Evolutionary conservation across 2,888 invertebrate genomes (phyloP), one percentile per base, ranked within the genome.

Genomic region (Tiphia femorata): DNA sequence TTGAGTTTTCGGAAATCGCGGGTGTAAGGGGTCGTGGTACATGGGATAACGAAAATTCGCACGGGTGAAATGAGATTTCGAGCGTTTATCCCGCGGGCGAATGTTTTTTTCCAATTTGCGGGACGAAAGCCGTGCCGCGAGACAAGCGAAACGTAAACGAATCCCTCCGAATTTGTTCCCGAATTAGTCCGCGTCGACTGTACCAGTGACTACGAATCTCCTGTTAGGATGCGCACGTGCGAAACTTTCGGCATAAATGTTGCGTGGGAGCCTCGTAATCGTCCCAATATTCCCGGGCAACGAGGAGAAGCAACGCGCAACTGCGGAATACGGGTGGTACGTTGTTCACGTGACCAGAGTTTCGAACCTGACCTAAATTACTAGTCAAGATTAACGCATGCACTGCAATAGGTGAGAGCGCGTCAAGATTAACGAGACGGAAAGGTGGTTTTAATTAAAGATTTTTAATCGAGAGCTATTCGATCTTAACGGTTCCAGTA

Each of bases 241-340:
- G 44, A 37, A 65, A 58, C 54, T 66, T 66, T 51, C n/a, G 21
- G 29, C 59, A 46, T 55, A 58, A 55, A 62, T 59, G 62, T 57
- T 41, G 25, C 20, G 30, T 16, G 23, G 41, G 40, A 40, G 41
- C 55, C 54, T 53, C 58, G 47, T 62, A 58, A 64, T 64, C 51
- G 51, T 33, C 33, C 33, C 49, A 44, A 35, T 20, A 33, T 46
- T 53, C 53, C n/a, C 40, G 41, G 25, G 47, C 42, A 35, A 51
- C 14, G 33, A n/a, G 33, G 12, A n/a, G 7, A 17, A 12, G 48
- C 5, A 8, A 25, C 17, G 40, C 42, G 38, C 41, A 62, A 62
- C 56, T 64, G 37, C 25, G 54, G 30, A 42, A 44, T 49, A 51
- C 43, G 46, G 42, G 10, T 19, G 40, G 33, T 23, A 47, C 50